These are phyloP conservation scores for Nycteola revayana DNA, from an alignment of 2,888 invertebrate genomes.

Conservation along the genomic window DNA sequence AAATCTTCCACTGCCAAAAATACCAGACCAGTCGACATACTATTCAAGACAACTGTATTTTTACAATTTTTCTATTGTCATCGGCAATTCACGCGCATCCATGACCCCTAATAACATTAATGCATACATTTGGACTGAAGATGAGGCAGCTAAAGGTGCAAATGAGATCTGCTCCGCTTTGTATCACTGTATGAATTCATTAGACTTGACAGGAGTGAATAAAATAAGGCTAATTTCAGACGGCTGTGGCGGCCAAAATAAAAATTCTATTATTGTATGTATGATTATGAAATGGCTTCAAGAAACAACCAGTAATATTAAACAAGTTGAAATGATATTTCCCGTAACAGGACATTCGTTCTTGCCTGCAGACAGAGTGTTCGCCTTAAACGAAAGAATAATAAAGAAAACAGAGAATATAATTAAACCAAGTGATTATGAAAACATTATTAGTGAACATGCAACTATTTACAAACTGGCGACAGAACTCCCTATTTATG, in stretches of 20 bases:
- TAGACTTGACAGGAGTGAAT: neutral
- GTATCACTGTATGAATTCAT: neutral
- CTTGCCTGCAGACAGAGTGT: slow-evolving; percentile 8
- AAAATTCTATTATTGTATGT: neutral
- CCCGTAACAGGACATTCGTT: slow-evolving; percentile 9
- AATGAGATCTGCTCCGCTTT: neutral
- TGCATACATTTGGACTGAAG: neutral
- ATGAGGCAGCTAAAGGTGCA: neutral
- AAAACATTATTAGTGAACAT: slow-evolving; percentile 5
- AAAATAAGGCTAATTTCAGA: neutral
- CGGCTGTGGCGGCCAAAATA: neutral
- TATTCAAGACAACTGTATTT: neutral
- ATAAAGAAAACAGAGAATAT: slow-evolving; percentile 8
- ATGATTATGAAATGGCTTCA: neutral
- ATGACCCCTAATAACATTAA: neutral
- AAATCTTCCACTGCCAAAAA: neutral
- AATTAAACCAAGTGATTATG: slow-evolving; percentile 8
- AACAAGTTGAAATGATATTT: slow-evolving; percentile 5
- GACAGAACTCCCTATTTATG: slow-evolving; percentile 2
- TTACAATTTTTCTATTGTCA: neutral
- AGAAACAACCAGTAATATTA: neutral
- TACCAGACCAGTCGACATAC: neutral
- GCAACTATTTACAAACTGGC: slow-evolving; percentile 7
- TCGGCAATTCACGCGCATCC: neutral
- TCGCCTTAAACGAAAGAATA: slow-evolving; percentile 8